Conservation (phyloP, 2,113 vertebrate genomes). For the Phaethornis superciliosus region DNA sequence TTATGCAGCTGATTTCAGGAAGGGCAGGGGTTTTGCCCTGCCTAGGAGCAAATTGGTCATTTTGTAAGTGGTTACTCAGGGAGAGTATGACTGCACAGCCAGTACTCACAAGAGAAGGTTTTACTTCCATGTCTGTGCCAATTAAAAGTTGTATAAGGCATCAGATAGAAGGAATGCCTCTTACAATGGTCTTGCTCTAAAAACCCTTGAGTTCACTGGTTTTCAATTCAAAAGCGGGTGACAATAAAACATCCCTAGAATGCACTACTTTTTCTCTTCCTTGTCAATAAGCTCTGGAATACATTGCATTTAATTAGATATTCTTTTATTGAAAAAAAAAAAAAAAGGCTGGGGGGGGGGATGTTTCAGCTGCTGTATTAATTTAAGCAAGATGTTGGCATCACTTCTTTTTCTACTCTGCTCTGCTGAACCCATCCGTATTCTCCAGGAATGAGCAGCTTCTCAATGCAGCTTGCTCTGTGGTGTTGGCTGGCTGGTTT, state of each 20-base stretch:
- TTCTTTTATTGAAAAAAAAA: background rate
- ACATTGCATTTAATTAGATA: background rate
- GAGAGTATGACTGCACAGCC: rapidly evolving
- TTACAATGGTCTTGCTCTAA: background rate
- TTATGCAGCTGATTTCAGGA: background rate
- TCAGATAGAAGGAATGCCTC: background rate
- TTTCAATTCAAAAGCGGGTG: background rate
- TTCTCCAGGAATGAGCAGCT: background rate
- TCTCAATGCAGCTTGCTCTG: background rate
- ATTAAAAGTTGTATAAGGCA: background rate
- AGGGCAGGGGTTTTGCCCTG: background rate
- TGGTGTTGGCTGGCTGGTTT: background rate
- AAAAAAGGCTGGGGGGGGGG: background rate
- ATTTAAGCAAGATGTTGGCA: background rate
- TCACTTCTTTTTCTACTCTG: background rate
- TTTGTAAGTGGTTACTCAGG: background rate
- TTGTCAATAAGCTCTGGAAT: background rate
- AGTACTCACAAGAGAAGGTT: rapidly evolving
- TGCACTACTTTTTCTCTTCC: background rate
- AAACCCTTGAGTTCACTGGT: background rate
- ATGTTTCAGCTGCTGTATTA: background rate
- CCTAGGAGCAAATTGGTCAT: background rate
- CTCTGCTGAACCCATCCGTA: background rate
- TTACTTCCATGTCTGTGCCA: background rate
- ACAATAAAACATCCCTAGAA: background rate